Conservation (phyloP, 2,113 vertebrate species). For the Mustela lutreola region DNA sequence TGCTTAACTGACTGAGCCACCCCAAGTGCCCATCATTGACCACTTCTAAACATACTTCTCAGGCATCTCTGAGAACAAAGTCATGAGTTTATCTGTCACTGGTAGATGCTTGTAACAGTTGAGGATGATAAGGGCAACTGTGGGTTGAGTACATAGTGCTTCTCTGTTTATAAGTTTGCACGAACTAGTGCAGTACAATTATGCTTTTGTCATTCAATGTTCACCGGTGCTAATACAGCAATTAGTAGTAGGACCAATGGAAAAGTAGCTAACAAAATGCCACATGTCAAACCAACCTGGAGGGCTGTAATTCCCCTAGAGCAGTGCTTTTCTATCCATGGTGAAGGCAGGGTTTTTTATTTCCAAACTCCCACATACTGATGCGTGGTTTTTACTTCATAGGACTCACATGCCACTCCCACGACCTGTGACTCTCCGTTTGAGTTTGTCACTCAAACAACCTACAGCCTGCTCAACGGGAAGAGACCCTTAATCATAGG, state of each 20-base stretch:
- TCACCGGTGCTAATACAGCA: neutral
- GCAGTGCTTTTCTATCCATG: neutral
- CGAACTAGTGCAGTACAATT: neutral
- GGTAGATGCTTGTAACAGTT: neutral
- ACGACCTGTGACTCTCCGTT: neutral
- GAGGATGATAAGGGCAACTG: neutral
- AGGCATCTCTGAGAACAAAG: neutral
- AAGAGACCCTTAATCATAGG: neutral
- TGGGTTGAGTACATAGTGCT: neutral
- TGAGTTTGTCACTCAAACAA: neutral
- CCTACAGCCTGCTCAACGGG: neutral
- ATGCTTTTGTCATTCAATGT: neutral
- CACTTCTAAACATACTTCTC: neutral
- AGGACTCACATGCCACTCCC: neutral
- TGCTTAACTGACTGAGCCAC: too few relatives aligned
- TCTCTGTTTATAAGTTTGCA: neutral
- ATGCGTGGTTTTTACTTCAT: neutral
- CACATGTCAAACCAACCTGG: neutral
- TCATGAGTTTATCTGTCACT: neutral
- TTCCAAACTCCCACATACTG: neutral
- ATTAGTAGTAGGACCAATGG: neutral
- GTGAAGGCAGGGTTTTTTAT: neutral
- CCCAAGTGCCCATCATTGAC: neutral
- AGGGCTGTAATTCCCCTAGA: neutral
- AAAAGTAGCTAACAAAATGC: neutral